Base-by-base conservation (phyloP, 2,797 vertebrate species). In the Aplochiton taeniatus region DNA sequence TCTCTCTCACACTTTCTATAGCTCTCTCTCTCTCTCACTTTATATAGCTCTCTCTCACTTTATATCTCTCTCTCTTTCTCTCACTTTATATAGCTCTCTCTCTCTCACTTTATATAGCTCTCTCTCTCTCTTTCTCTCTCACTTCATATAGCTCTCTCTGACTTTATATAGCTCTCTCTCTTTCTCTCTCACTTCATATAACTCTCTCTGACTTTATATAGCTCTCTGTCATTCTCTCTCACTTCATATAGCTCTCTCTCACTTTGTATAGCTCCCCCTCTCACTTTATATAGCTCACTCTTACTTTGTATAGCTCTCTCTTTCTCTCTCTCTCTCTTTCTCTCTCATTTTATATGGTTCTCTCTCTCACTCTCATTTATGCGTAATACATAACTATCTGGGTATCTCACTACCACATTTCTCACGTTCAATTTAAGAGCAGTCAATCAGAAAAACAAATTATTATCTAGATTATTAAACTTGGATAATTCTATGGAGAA, bases 331-430 rank as follows among this genome's bases (percentile, higher is more conserved):
- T 44, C 43, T 74, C 60, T 80, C 64, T 31, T 70, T 75, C 76
- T 81, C 74, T 85, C 74, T 72, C 75, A 74, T 61, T 70, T 65
- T 71, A 61, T 78, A 61, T 4, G 54, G 59, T 60, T 55, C 58
- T 50, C 44, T 16, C 53, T 72, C 55, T n/a, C n/a, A n/a, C 31
- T 31, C 31, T 31, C 6, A 2, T 31, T 31, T 31, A 31, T 6
- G 6, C 31, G 2, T 31, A 31, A 31, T 6, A 31, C 31, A 3
- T 31, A 31, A 31, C 31, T 31, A 31, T 31, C 31, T 31, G 3
- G 6, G 31, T 2, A 31, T 31, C 3, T 31, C 31, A 6, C 31
- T 31, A 31, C 2, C 31, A 2, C 6, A 3, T 31, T 31, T 31
- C 6, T 31, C 31, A 31, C 31, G 2, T 31, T 31, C 31, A 31